phyloP scores from a whole-genome alignment of 2,797 vertebrate genomes.

The Spheniscus humboldti region DNA sequence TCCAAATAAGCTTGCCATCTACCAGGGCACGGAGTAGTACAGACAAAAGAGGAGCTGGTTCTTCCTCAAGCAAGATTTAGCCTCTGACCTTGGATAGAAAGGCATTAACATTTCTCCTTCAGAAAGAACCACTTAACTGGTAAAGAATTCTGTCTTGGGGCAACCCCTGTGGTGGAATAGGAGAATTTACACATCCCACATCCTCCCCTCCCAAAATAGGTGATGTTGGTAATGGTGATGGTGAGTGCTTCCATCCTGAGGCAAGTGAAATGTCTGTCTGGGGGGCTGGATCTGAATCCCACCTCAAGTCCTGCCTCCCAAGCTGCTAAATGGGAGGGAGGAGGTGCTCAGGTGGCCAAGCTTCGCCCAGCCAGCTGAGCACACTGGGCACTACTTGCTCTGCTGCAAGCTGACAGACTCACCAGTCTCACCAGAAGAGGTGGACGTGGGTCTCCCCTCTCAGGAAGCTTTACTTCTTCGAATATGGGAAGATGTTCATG shows the following conservation, averaged over 20 bases:
- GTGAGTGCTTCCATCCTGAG: background rate
- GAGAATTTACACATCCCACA: background rate
- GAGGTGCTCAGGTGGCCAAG: background rate
- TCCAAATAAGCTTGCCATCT: background rate
- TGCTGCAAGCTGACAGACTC: background rate
- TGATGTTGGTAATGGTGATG: background rate
- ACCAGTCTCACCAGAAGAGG: background rate
- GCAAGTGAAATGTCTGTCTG: background rate
- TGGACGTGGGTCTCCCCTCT: background rate
- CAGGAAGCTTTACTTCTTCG: background rate
- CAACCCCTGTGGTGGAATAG: background rate
- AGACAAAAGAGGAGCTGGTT: background rate
- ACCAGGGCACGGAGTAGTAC: background rate
- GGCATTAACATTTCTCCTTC: background rate
- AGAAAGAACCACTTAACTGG: background rate
- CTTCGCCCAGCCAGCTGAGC: background rate
- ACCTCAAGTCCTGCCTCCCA: background rate
- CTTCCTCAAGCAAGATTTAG: background rate
- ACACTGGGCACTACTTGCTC: rapidly evolving
- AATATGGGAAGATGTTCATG: background rate
- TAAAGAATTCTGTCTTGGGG: background rate
- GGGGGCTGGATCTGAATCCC: background rate
- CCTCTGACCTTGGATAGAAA: background rate
- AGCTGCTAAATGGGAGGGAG: background rate
- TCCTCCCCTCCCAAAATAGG: background rate